phyloP scores from a whole-genome alignment of 2,113 vertebrate species.

The Pteronura brasiliensis region DNA sequence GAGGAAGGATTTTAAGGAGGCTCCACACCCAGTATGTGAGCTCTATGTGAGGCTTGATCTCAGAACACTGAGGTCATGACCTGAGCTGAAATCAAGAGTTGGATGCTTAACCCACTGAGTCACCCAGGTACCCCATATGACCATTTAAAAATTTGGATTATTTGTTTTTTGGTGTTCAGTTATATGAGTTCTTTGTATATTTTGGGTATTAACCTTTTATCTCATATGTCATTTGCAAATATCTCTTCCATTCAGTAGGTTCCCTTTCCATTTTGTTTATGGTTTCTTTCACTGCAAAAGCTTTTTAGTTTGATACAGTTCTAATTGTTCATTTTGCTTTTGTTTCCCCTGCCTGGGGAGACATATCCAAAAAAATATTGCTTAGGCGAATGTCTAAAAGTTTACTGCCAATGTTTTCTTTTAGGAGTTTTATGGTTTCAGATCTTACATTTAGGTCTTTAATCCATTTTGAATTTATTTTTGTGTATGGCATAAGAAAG shows the following conservation, averaged over 20 bases:
- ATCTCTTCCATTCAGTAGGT: background rate
- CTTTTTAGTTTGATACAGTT: background rate
- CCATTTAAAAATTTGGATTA: background rate
- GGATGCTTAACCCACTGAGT: background rate
- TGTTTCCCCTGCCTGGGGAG: background rate
- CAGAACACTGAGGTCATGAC: background rate
- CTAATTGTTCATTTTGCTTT: background rate
- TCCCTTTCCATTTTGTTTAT: background rate
- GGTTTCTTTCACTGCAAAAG: background rate
- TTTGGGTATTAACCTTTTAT: background rate
- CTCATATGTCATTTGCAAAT: background rate
- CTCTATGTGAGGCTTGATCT: background rate
- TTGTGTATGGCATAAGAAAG: background rate
- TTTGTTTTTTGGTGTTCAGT: background rate
- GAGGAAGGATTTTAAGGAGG: background rate
- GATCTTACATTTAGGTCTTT: background rate
- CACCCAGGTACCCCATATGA: background rate
- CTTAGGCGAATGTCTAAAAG: background rate
- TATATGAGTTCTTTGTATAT: background rate
- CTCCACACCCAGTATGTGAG: background rate
- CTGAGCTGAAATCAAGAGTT: background rate
- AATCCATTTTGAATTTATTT: background rate
- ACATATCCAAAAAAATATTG: background rate
- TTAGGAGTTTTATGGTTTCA: background rate
- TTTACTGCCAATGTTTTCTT: background rate